Evolutionary conservation across 2,113 vertebrate genomes (phyloP).

Genomic region (Spermophilus dauricus): DNA sequence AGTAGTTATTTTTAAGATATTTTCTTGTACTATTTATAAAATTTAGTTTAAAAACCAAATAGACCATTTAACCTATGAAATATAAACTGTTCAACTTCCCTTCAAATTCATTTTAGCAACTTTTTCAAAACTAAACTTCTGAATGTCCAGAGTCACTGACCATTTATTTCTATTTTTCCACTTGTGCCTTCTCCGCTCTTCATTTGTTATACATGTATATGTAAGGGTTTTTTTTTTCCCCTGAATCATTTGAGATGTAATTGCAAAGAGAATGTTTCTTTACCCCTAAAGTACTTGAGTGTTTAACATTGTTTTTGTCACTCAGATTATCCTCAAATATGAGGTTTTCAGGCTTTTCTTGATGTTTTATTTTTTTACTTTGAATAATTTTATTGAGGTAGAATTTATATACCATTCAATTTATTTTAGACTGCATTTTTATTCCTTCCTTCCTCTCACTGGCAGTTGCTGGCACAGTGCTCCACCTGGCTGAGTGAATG

Average conservation of each 20-base stretch:
- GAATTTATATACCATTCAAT: background rate
- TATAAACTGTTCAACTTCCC: background rate
- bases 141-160: background rate
- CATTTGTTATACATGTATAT: background rate
- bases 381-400: slow-evolving; percentile 11
- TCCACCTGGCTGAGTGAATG: background rate
- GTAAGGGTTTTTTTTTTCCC: background rate
- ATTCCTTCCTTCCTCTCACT: slow-evolving; percentile 40
- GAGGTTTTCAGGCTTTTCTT: slow-evolving; percentile 6
- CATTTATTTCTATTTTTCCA: background rate
- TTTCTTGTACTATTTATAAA: slow-evolving; percentile 46
- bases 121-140: slow-evolving; percentile 13
- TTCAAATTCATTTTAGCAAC: slow-evolving; percentile 39
- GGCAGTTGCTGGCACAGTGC: slow-evolving; percentile 60
- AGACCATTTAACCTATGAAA: background rate
- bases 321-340: background rate
- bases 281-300: slow-evolving; percentile 6
- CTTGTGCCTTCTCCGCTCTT: background rate
- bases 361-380: slow-evolving; percentile 16
- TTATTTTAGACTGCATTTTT: slow-evolving; percentile 46
- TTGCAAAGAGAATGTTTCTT: background rate
- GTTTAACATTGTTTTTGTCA: slow-evolving; percentile 37
- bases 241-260: background rate
- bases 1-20: slow-evolving; percentile 23
- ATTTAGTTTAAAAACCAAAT: slow-evolving; percentile 21